These are phyloP conservation scores for Arrhamphus sclerolepis DNA, from an alignment of 2,797 vertebrate genomes.

Conservation along the genomic window DNA sequence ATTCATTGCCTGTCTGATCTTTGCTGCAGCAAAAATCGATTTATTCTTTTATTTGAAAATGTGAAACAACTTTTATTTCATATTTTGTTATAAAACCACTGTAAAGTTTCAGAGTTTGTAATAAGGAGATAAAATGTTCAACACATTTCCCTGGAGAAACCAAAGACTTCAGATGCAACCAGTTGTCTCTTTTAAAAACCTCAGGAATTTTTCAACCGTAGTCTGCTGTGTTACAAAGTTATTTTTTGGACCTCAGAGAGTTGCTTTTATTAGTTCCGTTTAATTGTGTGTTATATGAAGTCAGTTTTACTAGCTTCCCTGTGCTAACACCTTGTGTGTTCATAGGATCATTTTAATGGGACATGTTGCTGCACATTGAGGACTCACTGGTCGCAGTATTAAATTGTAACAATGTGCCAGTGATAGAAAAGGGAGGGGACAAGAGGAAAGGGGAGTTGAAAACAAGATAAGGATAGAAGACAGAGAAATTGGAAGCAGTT, in stretches of 20 bases:
- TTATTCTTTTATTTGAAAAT: neutral
- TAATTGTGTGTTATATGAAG: conserved; percentile 10
- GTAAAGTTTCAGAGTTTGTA: conserved; percentile 20
- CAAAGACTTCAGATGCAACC: neutral
- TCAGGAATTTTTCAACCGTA: neutral
- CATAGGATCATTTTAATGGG: conserved; percentile 67
- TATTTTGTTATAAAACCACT: conserved; percentile 1
- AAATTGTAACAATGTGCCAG: conserved; percentile 39
- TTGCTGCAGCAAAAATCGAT: neutral
- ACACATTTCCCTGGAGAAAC: conserved; percentile 7
- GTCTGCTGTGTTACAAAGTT: neutral
- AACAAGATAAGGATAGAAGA: conserved; percentile 8
- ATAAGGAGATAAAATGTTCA: conserved; percentile 27
- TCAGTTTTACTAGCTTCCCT: conserved; percentile 9
- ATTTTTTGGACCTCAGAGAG: conserved; percentile 10
- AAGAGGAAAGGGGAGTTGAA: neutral
- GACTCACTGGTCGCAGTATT: conserved; percentile 54
- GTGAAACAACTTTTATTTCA: neutral
- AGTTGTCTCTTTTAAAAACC: conserved; percentile 15
- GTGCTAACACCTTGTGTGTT: conserved; percentile 26
- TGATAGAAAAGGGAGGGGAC: conserved; percentile 15
- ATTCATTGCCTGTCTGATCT: neutral
- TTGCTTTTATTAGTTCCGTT: conserved; percentile 1
- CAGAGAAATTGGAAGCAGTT: conserved; percentile 3
- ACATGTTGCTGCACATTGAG: conserved; percentile 62